phyloP scores from a whole-genome alignment of 2,113 vertebrate species.

The Mus spicilegus region DNA sequence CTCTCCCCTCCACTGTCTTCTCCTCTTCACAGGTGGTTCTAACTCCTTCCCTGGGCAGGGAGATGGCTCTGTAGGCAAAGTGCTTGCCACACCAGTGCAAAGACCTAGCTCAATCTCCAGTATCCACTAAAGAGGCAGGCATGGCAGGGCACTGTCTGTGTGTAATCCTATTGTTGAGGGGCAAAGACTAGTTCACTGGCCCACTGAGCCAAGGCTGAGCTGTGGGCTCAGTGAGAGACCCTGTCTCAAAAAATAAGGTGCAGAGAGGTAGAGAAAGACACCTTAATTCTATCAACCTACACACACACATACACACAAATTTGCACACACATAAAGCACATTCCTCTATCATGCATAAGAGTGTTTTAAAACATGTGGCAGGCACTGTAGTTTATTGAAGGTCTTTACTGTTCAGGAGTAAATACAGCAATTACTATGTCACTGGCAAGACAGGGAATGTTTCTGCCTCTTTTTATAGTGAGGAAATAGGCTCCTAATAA shows the following conservation, averaged over 20 bases:
- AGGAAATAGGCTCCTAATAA: not conserved
- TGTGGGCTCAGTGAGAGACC: not conserved
- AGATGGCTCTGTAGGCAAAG: not conserved
- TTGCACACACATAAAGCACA: not conserved
- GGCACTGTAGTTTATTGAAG: not conserved
- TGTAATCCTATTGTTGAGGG: not conserved
- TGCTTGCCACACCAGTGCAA: not conserved
- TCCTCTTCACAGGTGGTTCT: not conserved
- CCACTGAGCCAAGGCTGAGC: not conserved
- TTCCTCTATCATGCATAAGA: not conserved
- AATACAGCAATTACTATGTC: not conserved
- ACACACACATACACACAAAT: not conserved
- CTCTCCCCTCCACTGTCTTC: not conserved
- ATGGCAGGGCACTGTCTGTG: not conserved
- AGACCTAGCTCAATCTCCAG: not conserved
- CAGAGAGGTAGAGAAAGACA: not conserved
- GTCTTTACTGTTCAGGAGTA: not conserved
- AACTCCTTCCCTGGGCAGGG: not conserved
- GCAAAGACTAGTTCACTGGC: not conserved
- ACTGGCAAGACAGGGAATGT: not conserved
- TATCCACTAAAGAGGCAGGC: not conserved
- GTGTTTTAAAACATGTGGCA: not conserved
- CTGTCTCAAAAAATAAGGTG: not conserved
- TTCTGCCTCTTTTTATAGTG: not conserved
- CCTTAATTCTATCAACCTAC: not conserved